Evolutionary conservation across 2,113 vertebrate genomes (phyloP).

Genomic region (Cacatua alba): DNA sequence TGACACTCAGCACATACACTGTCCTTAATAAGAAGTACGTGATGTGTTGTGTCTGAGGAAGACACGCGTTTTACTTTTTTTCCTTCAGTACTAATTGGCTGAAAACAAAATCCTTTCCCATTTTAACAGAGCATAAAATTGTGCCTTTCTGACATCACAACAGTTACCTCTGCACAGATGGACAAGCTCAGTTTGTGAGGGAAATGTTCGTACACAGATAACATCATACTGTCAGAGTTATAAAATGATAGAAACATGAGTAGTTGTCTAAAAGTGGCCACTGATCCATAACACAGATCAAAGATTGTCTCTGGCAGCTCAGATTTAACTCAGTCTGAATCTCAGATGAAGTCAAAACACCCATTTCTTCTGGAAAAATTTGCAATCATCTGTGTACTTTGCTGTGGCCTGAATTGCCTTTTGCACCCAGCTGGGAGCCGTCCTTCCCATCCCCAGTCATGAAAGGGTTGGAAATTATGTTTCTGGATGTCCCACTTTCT

Average conservation of each 20-base stretch:
- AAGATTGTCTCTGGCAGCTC: background rate
- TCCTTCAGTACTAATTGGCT: background rate
- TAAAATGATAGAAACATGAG: background rate
- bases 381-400: background rate
- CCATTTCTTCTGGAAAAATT: background rate
- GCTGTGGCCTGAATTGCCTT: background rate
- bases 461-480: background rate
- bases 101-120: background rate
- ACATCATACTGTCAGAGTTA: background rate
- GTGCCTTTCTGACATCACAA: background rate
- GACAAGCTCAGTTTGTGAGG: background rate
- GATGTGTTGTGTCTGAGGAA: slow-evolving; percentile 6
- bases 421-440: background rate
- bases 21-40: slow-evolving; percentile 49
- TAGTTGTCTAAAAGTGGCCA: background rate
- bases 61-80: background rate
- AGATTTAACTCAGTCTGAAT: background rate
- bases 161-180: background rate
- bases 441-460: background rate
- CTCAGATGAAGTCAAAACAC: background rate
- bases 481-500: background rate
- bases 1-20: slow-evolving; percentile 26
- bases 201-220: background rate
- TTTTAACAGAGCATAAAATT: slow-evolving; percentile 10
- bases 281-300: background rate